Evolutionary conservation across 2,888 invertebrate genomes (phyloP).

Genomic region (Peribatodes rhomboidaria): DNA sequence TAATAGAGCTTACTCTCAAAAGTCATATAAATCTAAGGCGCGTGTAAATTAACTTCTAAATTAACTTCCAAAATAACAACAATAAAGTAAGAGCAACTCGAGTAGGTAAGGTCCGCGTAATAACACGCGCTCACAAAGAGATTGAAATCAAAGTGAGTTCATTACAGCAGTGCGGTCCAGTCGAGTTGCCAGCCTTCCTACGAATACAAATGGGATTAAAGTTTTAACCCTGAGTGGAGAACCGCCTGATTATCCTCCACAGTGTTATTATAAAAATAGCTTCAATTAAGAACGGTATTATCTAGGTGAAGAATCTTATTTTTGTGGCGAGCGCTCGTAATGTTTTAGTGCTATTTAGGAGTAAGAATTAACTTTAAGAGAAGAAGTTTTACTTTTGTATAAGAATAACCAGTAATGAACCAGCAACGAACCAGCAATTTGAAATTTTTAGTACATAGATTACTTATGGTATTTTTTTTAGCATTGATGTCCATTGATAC

Average conservation of each 20-base stretch:
- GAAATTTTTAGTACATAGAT: neutral
- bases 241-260: conserved; percentile 47
- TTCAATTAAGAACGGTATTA: conserved; percentile 29
- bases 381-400: neutral
- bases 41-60: conserved; percentile 3
- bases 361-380: conserved; percentile 4
- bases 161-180: conserved; percentile 57
- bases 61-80: conserved; percentile 8
- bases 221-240: conserved; percentile 51
- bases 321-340: conserved; percentile 12
- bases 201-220: conserved; percentile 60
- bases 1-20: too few relatives aligned
- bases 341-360: conserved; percentile 17
- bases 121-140: conserved; percentile 48
- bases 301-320: conserved; percentile 26
- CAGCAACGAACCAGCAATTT: neutral
- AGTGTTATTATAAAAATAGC: conserved; percentile 46
- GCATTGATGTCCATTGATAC: too few relatives aligned
- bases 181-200: conserved; percentile 46
- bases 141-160: conserved; percentile 62
- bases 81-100: conserved; percentile 9
- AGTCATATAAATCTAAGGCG: neutral
- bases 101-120: conserved; percentile 11
- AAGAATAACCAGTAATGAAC: neutral
- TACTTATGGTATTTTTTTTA: too few relatives aligned